Evolutionary conservation across 2,888 invertebrate species (phyloP).

Genomic region (Drosophila tanythrix): DNA sequence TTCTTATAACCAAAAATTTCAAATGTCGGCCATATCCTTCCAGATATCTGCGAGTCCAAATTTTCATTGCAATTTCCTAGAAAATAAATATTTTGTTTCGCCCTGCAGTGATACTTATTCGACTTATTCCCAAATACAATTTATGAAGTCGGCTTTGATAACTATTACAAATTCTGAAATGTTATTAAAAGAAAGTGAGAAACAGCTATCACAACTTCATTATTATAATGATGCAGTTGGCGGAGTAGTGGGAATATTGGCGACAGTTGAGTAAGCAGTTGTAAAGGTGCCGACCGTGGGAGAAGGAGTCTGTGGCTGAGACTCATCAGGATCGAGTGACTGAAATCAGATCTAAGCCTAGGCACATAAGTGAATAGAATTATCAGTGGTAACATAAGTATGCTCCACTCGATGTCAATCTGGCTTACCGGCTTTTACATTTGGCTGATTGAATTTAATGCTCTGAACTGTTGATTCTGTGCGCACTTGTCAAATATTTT

Average conservation of each 20-base stretch:
- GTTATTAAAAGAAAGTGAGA: not conserved
- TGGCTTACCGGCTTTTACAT: constrained; percentile 66
- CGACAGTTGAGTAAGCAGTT: not conserved
- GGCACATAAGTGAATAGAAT: not conserved
- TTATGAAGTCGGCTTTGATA: not conserved
- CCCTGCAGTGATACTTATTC: not conserved
- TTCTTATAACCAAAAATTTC: not conserved
- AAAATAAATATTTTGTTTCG: not conserved
- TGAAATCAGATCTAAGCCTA: constrained; percentile 59
- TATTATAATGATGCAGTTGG: too few relatives aligned
- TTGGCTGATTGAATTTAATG: constrained; percentile 52
- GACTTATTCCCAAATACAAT: not conserved
- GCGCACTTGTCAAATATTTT: constrained; percentile 45
- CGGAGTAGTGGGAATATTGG: not conserved
- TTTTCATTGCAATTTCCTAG: not conserved
- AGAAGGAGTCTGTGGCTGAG: constrained; percentile 59
- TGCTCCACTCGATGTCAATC: not conserved
- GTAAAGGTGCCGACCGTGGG: constrained; percentile 59
- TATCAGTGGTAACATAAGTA: not conserved
- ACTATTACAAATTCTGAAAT: not conserved
- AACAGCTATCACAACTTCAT: too few relatives aligned
- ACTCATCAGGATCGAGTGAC: constrained; percentile 33
- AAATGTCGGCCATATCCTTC: not conserved
- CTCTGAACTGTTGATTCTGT: constrained; percentile 7
- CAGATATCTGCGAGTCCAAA: not conserved